phyloP scores from a whole-genome alignment of 2,888 invertebrate genomes.

The Drosophila mulleri region DNA sequence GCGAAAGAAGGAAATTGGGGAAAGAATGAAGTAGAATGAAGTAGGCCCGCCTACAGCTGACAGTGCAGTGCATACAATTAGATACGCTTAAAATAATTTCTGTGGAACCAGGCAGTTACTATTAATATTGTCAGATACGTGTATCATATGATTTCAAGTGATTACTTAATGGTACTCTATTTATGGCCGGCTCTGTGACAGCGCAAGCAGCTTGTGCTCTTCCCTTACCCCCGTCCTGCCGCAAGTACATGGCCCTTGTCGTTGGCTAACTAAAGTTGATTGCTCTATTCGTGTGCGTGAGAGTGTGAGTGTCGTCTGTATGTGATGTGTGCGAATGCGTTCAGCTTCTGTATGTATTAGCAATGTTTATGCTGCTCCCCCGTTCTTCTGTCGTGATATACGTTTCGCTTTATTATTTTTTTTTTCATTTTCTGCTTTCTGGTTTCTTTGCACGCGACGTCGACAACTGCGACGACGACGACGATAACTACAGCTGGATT shows the following conservation, averaged over 20 bases:
- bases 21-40: conserved; percentile 49
- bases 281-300: conserved; percentile 21
- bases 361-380: conserved; percentile 51
- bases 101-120: conserved; percentile 6
- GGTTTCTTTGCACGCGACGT: conserved; percentile 53
- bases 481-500: conserved; percentile 64
- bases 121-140: conserved; percentile 24
- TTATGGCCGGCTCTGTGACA: conserved; percentile 33
- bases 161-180: conserved; percentile 29
- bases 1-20: conserved; percentile 32
- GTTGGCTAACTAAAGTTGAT: conserved; percentile 50
- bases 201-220: conserved; percentile 20
- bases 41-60: conserved; percentile 43
- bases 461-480: conserved; percentile 20
- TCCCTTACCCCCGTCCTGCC: conserved; percentile 56
- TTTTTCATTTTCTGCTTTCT: conserved; percentile 34
- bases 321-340: conserved; percentile 24
- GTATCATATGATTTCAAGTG: conserved; percentile 22
- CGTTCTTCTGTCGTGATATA: conserved; percentile 26
- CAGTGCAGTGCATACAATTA: conserved; percentile 58
- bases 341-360: conserved; percentile 33
- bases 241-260: conserved; percentile 57
- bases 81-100: conserved; percentile 15
- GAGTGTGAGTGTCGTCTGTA: conserved; percentile 2
- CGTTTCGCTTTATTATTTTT: conserved; percentile 57